Base-by-base conservation (phyloP, 2,888 invertebrate species). In the Drosophila stalkeri region DNA sequence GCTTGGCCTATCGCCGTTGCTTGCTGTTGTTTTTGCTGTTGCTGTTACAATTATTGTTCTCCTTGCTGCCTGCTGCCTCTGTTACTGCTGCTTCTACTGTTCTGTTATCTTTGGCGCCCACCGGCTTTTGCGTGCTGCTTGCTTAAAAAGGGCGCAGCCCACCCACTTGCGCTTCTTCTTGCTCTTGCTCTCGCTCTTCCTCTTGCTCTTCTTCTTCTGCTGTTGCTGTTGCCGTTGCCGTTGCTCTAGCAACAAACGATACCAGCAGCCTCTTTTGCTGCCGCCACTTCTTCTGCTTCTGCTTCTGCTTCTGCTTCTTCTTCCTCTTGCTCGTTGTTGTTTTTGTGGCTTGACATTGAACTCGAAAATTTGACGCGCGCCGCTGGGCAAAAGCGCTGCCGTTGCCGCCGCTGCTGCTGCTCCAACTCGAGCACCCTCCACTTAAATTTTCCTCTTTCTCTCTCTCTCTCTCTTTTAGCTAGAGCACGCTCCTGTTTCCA, bases 291-390 rank as follows among this genome's bases (percentile, higher is more conserved):
- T 35, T n/a, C 44, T 16, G 5, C 37, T 39, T 11, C 51, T 12
- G 12, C 35, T 39, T 46, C 62, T 37, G 6, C 51, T 20, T 33
- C 51, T 41, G 7, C 56, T 16, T 44, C 35, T 56, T 37, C 37
- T 39, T n/a, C 33, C 49, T 18, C 18, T 33, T 27, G 35, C 14
- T 57, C 54, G 43, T 60, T 57, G 60, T 57, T 64, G 63, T 63
- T 84, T 86, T 89, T 85, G 87, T 80, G 87, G 80, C 81, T 89
- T 89, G 89, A 89, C 89, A 89, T 89, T 89, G 89, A 90, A 89
- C 86, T 86, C 89, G 80, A 89, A 86, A 86, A 89, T 80, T 83
- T 83, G 86, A 88, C 73, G 89, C 77, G 81, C 77, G 82, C 71
- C 82, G 85, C 82, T 86, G 78, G 71, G 76, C 76, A 87, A 84